Evolutionary conservation across 2,797 vertebrate genomes (phyloP).

Genomic region (Artibeus jamaicensis): DNA sequence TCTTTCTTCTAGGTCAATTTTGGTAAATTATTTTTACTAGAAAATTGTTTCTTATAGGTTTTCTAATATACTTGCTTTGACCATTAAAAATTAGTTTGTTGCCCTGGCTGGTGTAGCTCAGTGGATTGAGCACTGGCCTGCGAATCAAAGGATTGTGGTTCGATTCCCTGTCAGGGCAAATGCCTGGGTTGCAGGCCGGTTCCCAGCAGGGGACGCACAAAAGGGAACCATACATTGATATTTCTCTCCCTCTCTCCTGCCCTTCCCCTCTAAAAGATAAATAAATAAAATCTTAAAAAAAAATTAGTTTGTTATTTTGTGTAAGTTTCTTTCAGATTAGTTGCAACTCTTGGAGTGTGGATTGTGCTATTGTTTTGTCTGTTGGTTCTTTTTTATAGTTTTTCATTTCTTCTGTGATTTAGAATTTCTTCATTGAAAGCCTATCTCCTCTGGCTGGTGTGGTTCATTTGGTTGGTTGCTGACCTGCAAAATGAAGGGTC

Average conservation of each 20-base stretch:
- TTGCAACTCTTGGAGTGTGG: neutral
- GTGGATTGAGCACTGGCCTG: too few relatives aligned
- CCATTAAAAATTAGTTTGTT: neutral
- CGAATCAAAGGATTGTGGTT: too few relatives aligned
- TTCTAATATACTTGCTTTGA: neutral
- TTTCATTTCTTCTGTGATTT: conserved; percentile 29
- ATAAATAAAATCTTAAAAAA: too few relatives aligned
- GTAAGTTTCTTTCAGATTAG: neutral
- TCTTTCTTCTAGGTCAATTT: conserved; percentile 3
- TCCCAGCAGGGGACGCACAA: too few relatives aligned
- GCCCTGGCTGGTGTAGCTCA: too few relatives aligned
- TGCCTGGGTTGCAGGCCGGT: too few relatives aligned
- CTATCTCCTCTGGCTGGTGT: neutral
- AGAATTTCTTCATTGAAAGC: neutral
- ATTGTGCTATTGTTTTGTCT: neutral
- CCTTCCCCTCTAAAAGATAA: too few relatives aligned
- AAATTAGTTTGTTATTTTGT: neutral
- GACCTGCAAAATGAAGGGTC: too few relatives aligned
- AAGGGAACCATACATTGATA: too few relatives aligned
- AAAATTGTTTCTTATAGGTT: neutral
- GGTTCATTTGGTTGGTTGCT: too few relatives aligned
- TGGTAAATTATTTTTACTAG: neutral
- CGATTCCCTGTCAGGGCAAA: too few relatives aligned
- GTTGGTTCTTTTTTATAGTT: neutral
- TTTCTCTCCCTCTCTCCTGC: too few relatives aligned